Base-by-base conservation (phyloP, 2,888 invertebrate species). In the Criorhina ranunculi region DNA sequence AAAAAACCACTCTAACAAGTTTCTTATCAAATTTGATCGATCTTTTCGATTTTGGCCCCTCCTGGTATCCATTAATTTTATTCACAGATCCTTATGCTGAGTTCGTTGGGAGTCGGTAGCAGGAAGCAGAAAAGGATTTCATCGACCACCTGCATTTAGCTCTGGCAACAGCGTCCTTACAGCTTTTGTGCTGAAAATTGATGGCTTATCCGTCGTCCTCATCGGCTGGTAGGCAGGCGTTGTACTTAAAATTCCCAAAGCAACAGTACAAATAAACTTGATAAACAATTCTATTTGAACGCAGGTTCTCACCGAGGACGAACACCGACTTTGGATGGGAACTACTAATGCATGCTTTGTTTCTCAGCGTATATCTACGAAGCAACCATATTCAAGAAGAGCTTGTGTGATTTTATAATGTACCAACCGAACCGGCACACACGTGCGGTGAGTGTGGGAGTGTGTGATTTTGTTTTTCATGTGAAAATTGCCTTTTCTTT, bases 1-100 rank as follows among this genome's bases (percentile, higher is more conserved):
- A n/a, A n/a, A n/a, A n/a, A n/a, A n/a, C n/a, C 62, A 85, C 80
- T 80, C 85, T 80, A 80, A 85, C 85, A 85, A 85, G 85, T 85
- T 85, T 70, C 75, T 85, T 85, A 85, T 85, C 85, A 60, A 70
- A 66, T 80, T 80, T 85, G 85, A 85, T 85, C 75, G 80, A 85
- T 80, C 85, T 80, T 46, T 70, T 80, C 75, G 66, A 72, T 69
- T 80, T 76, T 29, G 57, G 49, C 29, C 37, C 55, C 66, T 72
- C 44, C 82, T 55, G 60, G 70, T 66, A 76, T 76, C 64, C 75
- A 85, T 85, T 85, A 76, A 85, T 85, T 80, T 80, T 80, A 76
- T 85, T 80, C 85, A 75, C 70, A 70, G 53, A 80, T 85, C 75
- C 83, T 75, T 85, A 49, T 66, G 82, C 59, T 67, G 42, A 66